Evolutionary conservation across 2,888 invertebrate species (phyloP), one percentile per base, ranked within the genome.

Genomic region (Cheilosia soror): DNA sequence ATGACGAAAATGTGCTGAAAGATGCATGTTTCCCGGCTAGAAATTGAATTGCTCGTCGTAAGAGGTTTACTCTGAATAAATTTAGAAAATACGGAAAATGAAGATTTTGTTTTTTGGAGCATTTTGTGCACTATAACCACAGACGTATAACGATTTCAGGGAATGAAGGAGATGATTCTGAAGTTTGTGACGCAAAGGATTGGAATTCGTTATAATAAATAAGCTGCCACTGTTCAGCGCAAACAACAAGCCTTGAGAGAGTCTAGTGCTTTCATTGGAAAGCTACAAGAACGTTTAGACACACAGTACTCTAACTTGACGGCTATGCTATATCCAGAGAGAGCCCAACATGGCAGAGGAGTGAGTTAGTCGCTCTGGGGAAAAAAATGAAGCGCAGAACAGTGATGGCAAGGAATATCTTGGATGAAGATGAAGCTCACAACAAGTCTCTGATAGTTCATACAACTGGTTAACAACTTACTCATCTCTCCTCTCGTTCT

Each of bases 401-500:
- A 29, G 33, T 71, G 55, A 31, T 44, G 27, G n/a, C 9, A 40
- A 29, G n/a, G 29, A 31, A 15, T 51, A 42, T 31, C 15, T 55
- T 20, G 20, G 20, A 57, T 33, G 33, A 68, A 33, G 29, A 60
- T 44, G 29, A 49, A 58, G 29, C 11, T 51, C n/a, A 47, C 15
- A n/a, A 15, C n/a, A 47, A 20, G 20, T 51, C 7, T 47, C 47
- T 47, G 6, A 15, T 47, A 15, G 15, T 47, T 47, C 47, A 20
- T 7, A 25, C 11, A 51, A 27, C 25, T 31, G 68, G 51, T 72
- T 58, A 71, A 69, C 55, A 85, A 85, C 85, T 85, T 85, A 85
- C 85, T 85, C 85, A 72, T 81, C 85, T 72, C 66, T 81, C 29
- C 68, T 72, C 58, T 81, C 81, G 66, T 81, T 85, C 66, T 85